These are phyloP conservation scores for Adelognathus sp. DNA, from an alignment of 2,888 invertebrate species.

Conservation along the genomic window DNA sequence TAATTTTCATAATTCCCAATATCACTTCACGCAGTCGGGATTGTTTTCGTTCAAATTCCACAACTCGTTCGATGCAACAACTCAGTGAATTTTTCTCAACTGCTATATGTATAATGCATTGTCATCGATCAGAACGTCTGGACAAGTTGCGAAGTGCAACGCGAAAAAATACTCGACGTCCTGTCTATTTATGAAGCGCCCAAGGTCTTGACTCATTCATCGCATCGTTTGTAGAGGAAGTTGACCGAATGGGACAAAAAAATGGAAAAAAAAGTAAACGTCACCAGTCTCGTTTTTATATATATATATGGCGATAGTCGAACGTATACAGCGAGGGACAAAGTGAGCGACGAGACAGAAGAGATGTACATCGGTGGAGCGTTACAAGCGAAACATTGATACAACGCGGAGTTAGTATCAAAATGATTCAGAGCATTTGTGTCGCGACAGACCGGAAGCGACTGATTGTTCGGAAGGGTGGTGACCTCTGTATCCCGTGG, in stretches of 20 bases:
- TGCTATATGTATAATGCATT: not conserved
- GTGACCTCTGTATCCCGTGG: slow-evolving; percentile 73
- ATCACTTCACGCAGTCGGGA: too few species aligned
- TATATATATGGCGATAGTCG: slow-evolving; percentile 6
- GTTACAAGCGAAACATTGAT: slow-evolving; percentile 22
- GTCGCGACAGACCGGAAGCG: slow-evolving; percentile 76
- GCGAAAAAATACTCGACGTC: not conserved
- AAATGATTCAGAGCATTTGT: slow-evolving; percentile 74
- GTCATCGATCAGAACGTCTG: not conserved
- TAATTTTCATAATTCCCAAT: too few species aligned
- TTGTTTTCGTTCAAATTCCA: too few species aligned
- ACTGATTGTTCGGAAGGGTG: slow-evolving; percentile 78
- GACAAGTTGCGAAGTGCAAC: not conserved
- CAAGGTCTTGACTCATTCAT: slow-evolving; percentile 31
- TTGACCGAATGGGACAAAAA: slow-evolving; percentile 12
- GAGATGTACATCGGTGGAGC: not conserved
- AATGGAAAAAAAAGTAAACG: not conserved
- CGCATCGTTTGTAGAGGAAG: slow-evolving; percentile 4
- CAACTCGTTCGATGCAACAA: not conserved
- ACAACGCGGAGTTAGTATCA: slow-evolving; percentile 67
- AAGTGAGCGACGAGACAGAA: not conserved
- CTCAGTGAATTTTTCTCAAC: not conserved
- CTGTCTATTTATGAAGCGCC: not conserved
- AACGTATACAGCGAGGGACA: not conserved
- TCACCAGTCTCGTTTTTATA: not conserved